Percentiles rank a stretch among this genome's conserved stretches.
These are phyloP conservation scores for Cryptoprocta ferox DNA, from an alignment of 2,797 vertebrate species.

Conservation along the genomic window DNA sequence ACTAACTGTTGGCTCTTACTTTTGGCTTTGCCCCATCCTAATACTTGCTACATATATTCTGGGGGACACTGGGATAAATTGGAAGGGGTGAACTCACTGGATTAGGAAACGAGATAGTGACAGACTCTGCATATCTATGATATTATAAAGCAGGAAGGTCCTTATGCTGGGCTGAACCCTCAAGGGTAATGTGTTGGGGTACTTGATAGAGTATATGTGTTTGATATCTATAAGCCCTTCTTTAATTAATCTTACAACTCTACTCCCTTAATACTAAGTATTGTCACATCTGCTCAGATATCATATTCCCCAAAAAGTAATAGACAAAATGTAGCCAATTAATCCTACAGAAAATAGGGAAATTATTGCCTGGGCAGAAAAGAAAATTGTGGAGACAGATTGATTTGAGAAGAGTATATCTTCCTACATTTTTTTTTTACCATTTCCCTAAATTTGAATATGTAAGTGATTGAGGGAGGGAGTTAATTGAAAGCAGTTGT, in stretches of 20 bases:
- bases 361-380: background rate
- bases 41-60: background rate
- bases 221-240: background rate
- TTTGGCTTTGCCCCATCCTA: background rate
- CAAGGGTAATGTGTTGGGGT: background rate
- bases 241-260: background rate
- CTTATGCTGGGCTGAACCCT: background rate
- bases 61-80: background rate
- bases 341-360: background rate
- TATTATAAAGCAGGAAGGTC: background rate
- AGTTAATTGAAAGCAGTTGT: background rate
- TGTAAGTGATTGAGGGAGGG: too few species aligned
- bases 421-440: background rate
- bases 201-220: background rate
- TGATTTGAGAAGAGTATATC: background rate
- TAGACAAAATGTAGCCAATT: background rate
- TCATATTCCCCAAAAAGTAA: background rate
- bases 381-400: background rate
- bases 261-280: background rate
- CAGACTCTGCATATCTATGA: background rate
- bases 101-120: background rate
- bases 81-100: background rate
- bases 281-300: background rate
- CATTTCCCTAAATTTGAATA: background rate
- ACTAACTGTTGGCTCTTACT: background rate